These are phyloP conservation scores for Drosophila austrosaltans DNA, from an alignment of 2,888 invertebrate species.

Conservation along the genomic window DNA sequence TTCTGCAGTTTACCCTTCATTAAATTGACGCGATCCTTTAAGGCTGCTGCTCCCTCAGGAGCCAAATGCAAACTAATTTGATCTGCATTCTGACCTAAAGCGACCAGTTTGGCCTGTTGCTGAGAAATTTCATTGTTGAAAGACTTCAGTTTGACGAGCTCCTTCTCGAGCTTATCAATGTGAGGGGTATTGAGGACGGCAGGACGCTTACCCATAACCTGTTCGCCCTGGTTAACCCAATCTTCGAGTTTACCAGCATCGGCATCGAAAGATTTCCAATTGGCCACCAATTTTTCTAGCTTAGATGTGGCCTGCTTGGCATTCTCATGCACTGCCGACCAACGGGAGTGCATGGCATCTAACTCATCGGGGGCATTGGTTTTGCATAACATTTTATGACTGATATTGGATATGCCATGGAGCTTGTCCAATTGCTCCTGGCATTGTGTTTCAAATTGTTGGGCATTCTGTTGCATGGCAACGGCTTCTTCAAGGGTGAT, in stretches of 20 bases:
- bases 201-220: conserved; percentile 85
- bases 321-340: conserved; percentile 92
- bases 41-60: conserved; percentile 89
- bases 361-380: conserved; percentile 92
- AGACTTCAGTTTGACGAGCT: conserved; percentile 90
- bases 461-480: conserved; percentile 89
- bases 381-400: conserved; percentile 90
- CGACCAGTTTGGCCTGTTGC: conserved; percentile 92
- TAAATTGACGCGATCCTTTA: conserved; percentile 89
- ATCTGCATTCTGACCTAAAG: conserved; percentile 91
- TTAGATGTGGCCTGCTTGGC: conserved; percentile 91
- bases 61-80: conserved; percentile 90
- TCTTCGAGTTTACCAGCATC: conserved; percentile 90
- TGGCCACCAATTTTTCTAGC: conserved; percentile 90
- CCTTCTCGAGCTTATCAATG: conserved; percentile 90
- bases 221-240: conserved; percentile 90
- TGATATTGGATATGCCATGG: conserved; percentile 89
- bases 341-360: conserved; percentile 92
- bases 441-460: conserved; percentile 90
- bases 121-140: conserved; percentile 93
- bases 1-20: conserved; percentile 90
- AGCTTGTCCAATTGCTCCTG: conserved; percentile 90
- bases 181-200: conserved; percentile 88
- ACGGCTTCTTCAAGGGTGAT: conserved; percentile 91
- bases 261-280: conserved; percentile 92